Base-by-base conservation (phyloP, 2,113 vertebrate genomes). In the Hippoglossus stenolepis region DNA sequence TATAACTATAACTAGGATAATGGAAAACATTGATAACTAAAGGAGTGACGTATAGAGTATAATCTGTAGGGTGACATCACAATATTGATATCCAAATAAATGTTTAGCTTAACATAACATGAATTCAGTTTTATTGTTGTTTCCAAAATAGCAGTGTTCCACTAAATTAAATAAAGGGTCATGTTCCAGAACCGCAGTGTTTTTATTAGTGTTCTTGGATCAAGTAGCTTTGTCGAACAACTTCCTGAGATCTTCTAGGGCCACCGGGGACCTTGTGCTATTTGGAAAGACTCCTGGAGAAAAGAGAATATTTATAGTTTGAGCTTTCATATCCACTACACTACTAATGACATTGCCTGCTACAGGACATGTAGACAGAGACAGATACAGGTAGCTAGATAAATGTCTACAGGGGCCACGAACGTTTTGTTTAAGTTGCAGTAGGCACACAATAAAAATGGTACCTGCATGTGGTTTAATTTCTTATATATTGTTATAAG, bases 121-220 rank as follows among this genome's bases (percentile, higher is more conserved):
- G 51, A 3, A 21, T 14, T 49, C 47, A 49, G 47, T 49, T 49
- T 54, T 54, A n/a, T 77, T 14, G 58, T 60, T 13, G 15, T 74
- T 28, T 74, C 59, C 26, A 77, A 83, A 75, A 69, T 43, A 66
- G 56, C 18, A 8, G 24, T 28, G 28, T 21, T 23, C 17, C 60
- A 6, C n/a, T 26, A 9, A 65, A 60, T 59, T 14, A 49, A 57
- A 64, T 5, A 1, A 11, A 28, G 7, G 8, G 3, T 71, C 45
- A 17, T 56, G 51, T 59, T 65, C 9, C 28, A 12, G 31, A 43
- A 54, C 4, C 3, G 1, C 21, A 31, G 15, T 54, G 31, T 60
- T 73, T 66, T 83, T 83, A 85, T 77, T 86, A 47, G 35, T 79
- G 35, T 77, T 79, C 59, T 31, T 79, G 83, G 71, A 49, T 49